Base-by-base conservation (phyloP, 1,140 invertebrate genomes). In the Coboldia fuscipes region DNA sequence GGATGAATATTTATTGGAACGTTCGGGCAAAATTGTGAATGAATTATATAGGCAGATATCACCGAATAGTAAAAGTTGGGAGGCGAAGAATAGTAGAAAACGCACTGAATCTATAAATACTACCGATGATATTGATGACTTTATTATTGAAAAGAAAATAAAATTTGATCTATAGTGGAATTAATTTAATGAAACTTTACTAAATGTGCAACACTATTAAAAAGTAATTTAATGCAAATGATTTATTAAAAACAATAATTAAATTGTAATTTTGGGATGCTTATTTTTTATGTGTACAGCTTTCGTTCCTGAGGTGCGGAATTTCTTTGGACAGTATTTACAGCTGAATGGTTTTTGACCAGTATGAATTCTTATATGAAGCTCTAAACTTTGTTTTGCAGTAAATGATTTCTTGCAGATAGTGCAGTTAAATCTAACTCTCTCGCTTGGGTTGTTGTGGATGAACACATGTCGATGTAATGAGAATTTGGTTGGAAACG, bases 1-100 rank as follows among this genome's bases (percentile, higher is more conserved):
- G 58, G 81, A 83, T 60, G 75, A 76, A 3, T 85, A 76, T 47
- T 41, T 72, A 15, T 58, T 88, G 12, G 60, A 62, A 47, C 62
- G 38, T 22, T 67, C 63, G 16, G 42, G 47, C 24, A 40, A 50
- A 8, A 52, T 50, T 39, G 57, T 69, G 34, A 24, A 30, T 21
- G 42, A 53, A 4, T 34, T 58, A 27, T 63, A 66, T 46, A 42
- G 54, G 21, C 41, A 59, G n/a, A n/a, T n/a, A n/a, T n/a, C n/a
- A n/a, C n/a, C n/a, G n/a, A n/a, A 27, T 62, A 59, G 44, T 44
- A 60, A 37, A 46, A 38, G 2, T 46, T 35, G 15, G 41, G 52
- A 13, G 39, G 41, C 16, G 48, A 47, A 24, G 33, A 56, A 43
- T 42, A 30, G 50, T 42, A 38, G 62, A 43, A 50, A 53, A 38